Conservation (phyloP, 2,797 vertebrate genomes). For the Cirrhinus molitorella region DNA sequence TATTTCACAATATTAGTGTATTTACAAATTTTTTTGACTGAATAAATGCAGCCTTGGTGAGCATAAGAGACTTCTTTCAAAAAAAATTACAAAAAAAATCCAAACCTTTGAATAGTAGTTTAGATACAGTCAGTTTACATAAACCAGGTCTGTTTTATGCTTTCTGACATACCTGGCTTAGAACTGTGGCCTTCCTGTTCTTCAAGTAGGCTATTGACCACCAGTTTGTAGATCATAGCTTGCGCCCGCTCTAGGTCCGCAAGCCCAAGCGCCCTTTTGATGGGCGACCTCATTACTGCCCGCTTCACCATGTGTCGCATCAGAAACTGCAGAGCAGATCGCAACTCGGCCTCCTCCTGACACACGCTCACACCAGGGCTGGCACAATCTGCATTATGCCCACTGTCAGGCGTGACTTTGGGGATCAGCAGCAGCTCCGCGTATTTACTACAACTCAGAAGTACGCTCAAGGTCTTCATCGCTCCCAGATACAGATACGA, state of each 20-base stretch:
- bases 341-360: conserved; percentile 93
- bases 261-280: conserved; percentile 91
- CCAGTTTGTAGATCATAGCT: conserved; percentile 96
- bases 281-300: conserved; percentile 95
- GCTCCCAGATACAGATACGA: conserved; percentile 96
- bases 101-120: neutral
- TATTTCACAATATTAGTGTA: neutral
- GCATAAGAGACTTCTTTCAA: neutral
- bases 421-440: conserved; percentile 96
- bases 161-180: conserved; percentile 81
- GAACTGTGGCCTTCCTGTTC: conserved; percentile 85
- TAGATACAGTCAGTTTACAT: neutral
- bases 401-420: conserved; percentile 88
- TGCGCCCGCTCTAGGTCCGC: conserved; percentile 95
- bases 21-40: neutral
- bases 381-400: conserved; percentile 90
- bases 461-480: conserved; percentile 94
- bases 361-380: conserved; percentile 79
- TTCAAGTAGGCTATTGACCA: conserved; percentile 91
- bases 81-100: neutral
- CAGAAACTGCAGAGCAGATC: conserved; percentile 93
- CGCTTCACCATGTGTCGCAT: conserved; percentile 99
- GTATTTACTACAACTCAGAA: conserved; percentile 97
- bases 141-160: neutral
- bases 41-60: neutral